Evolutionary conservation across 1,140 invertebrate genomes (phyloP).

Genomic region (Apocrypta bakeri): DNA sequence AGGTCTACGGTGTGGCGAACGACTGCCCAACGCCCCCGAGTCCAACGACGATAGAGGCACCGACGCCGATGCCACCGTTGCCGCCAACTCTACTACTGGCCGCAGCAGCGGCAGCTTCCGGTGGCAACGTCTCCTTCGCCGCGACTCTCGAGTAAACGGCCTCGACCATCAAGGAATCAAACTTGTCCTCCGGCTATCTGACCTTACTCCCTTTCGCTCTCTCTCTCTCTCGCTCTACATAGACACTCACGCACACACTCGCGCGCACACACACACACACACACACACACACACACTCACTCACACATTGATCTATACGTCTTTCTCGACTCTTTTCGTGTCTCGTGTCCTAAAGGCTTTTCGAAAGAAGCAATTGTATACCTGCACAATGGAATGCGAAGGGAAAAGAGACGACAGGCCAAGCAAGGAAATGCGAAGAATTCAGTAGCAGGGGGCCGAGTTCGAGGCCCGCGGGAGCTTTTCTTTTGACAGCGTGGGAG

Average conservation of each 20-base stretch:
- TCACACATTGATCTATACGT: too few species aligned
- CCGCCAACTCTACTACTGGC: conserved; percentile 66
- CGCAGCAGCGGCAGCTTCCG: conserved; percentile 65
- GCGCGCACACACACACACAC: too few species aligned
- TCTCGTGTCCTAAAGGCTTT: background rate
- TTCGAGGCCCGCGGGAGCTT: background rate
- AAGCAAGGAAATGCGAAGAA: background rate
- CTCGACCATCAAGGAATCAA: background rate
- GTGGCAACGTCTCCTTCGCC: conserved; percentile 71
- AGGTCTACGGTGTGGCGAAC: conserved; percentile 77
- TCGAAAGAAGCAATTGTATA: too few species aligned
- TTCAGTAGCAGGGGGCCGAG: background rate
- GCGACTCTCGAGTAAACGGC: conserved; percentile 68
- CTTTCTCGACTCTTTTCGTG: background rate
- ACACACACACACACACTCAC: too few species aligned
- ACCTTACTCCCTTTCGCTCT: background rate
- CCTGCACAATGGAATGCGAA: background rate
- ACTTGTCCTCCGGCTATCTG: background rate
- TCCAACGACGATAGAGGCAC: conserved; percentile 53
- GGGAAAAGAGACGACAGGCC: background rate
- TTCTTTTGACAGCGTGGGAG: background rate
- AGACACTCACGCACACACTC: too few species aligned
- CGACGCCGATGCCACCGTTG: conserved; percentile 61
- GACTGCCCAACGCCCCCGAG: conserved; percentile 68
- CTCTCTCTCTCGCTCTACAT: conserved; percentile 2